These are phyloP conservation scores for Bovichtus diacanthus DNA, from an alignment of 2,797 vertebrate genomes.

Conservation along the genomic window DNA sequence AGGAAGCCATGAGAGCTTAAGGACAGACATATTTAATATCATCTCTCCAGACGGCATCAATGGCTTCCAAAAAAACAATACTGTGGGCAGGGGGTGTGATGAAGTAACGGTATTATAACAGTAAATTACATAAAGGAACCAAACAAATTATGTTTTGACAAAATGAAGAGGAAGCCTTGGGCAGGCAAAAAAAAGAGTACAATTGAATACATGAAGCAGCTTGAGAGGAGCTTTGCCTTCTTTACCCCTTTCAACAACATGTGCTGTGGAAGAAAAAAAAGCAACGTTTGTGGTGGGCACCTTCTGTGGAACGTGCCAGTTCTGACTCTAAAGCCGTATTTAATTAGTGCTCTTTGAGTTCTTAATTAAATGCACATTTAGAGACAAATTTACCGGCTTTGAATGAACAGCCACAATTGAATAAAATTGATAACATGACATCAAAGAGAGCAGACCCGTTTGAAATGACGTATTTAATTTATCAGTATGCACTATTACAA, in stretches of 20 bases:
- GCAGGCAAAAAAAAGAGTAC: slow-evolving; percentile 38
- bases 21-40: slow-evolving; percentile 68
- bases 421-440: slow-evolving; percentile 50
- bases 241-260: slow-evolving; percentile 49
- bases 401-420: slow-evolving; percentile 57
- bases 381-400: slow-evolving; percentile 55
- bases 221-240: slow-evolving; percentile 49
- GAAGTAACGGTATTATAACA: slow-evolving; percentile 64
- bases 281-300: slow-evolving; percentile 35
- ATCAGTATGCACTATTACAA: slow-evolving; percentile 55
- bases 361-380: slow-evolving; percentile 76
- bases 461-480: slow-evolving; percentile 59
- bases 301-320: slow-evolving; percentile 49
- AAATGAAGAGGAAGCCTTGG: slow-evolving; percentile 58
- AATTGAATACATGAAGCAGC: slow-evolving; percentile 56
- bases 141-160: slow-evolving; percentile 66
- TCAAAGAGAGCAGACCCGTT: slow-evolving; percentile 48
- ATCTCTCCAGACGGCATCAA: slow-evolving; percentile 61
- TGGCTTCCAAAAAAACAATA: slow-evolving; percentile 62
- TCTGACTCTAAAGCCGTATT: slow-evolving; percentile 60
- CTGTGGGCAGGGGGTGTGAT: slow-evolving; percentile 44
- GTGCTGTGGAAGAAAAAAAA: slow-evolving; percentile 14
- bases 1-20: slow-evolving; percentile 64
- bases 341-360: slow-evolving; percentile 77
- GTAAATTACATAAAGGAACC: slow-evolving; percentile 66